Evolutionary conservation across 2,113 vertebrate genomes (phyloP), one percentile per base, ranked within the genome.

Genomic region (Xenopus tropicalis): DNA sequence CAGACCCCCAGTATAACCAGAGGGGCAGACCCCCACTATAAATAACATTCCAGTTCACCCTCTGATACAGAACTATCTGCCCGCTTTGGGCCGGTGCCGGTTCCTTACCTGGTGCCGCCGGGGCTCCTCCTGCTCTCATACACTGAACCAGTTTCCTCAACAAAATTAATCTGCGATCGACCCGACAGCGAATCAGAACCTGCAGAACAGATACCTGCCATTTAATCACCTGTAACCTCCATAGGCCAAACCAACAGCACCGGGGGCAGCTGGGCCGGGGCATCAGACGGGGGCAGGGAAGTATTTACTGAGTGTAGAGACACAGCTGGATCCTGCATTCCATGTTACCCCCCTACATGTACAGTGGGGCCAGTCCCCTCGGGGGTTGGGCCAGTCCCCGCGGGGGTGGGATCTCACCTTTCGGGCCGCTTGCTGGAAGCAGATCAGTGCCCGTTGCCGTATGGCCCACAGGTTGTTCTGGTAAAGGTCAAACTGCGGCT

Each of bases 401-500:
- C n/a, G n/a, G n/a, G n/a, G n/a, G n/a, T 71, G 56, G 14, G 23
- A 63, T 66, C 48, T 78, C 88, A 98, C 96, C 95, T 93, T 96
- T 65, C 88, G 92, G 7, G 87, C 92, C 56, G 88, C 91, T 83
- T 97, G 93, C 69, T 95, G 94, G 78, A 97, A 95, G 58, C 88
- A 86, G 65, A 75, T 87, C 51, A 92, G 80, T 44, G 82, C 84
- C 74, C 88, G 83, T 7, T 78, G 87, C 68, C 84, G 93, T 56
- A 79, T 80, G 62, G 87, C 82, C 91, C 91, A 93, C 10, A 81
- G 83, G 48, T 93, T 86, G 70, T 88, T 89, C 23, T 9, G 19
- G 63, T 93, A 86, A 22, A 86, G 80, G 29, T 88, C 83, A 56
- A 97, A 96, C 24, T 79, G 85, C 1, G 94, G 94, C 22, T 78